These are phyloP conservation scores for Novumbra hubbsi DNA, from an alignment of 2,797 vertebrate species.

Conservation along the genomic window DNA sequence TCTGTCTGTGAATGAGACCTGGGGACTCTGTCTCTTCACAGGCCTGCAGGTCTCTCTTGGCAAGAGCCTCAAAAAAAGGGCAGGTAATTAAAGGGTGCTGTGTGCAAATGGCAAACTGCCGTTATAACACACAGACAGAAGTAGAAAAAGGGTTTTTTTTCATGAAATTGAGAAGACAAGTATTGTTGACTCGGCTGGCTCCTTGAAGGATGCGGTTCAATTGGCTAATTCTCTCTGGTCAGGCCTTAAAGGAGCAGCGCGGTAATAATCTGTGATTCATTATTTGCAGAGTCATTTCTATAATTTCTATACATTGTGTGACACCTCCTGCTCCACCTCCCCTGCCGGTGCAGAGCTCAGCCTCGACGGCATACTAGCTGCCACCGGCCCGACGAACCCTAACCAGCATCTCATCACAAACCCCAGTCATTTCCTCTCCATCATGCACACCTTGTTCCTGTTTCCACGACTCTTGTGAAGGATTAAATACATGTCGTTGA, in stretches of 20 bases:
- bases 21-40: slow-evolving; percentile 44
- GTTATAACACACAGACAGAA: slow-evolving; percentile 53
- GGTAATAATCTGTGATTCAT: slow-evolving; percentile 33
- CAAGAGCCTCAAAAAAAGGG: slow-evolving; percentile 35
- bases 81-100: slow-evolving; percentile 56
- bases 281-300: slow-evolving; percentile 26
- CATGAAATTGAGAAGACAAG: slow-evolving; percentile 38
- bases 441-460: too few species aligned
- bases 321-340: too few species aligned
- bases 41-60: slow-evolving; percentile 34
- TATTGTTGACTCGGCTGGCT: slow-evolving; percentile 27
- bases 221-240: slow-evolving; percentile 15
- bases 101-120: slow-evolving; percentile 59
- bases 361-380: too few species aligned
- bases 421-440: too few species aligned
- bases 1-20: slow-evolving; percentile 21
- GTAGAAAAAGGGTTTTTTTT: slow-evolving; percentile 38
- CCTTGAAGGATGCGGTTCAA: neutral
- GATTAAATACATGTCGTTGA: too few species aligned
- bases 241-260: slow-evolving; percentile 31
- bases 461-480: too few species aligned
- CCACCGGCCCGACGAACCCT: too few species aligned
- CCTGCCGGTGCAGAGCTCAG: too few species aligned
- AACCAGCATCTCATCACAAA: too few species aligned
- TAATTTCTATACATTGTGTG: neutral